phyloP scores from a whole-genome alignment of 2,113 vertebrate species.

The Peromyscus leucopus region DNA sequence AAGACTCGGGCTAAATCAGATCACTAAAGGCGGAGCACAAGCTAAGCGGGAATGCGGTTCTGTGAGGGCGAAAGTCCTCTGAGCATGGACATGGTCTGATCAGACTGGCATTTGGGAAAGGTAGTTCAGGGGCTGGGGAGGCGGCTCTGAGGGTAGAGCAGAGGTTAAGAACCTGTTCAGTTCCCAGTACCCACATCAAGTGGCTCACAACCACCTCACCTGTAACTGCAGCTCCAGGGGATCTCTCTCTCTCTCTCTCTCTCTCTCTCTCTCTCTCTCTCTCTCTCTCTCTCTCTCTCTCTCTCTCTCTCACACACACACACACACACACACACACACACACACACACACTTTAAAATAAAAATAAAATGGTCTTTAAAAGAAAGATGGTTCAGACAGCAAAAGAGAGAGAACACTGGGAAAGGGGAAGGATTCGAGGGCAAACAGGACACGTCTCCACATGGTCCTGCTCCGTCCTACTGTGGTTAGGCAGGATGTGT shows the following conservation, averaged over 20 bases:
- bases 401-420: not conserved
- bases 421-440: not conserved
- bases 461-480: not conserved
- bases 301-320: no score
- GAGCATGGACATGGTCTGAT: not conserved
- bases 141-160: not conserved
- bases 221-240: not conserved
- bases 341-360: not conserved
- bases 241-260: no score
- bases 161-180: not conserved
- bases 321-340: not conserved
- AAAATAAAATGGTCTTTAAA: not conserved
- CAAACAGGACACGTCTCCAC: not conserved
- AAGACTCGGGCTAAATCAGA: not conserved
- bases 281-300: no score
- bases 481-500: not conserved
- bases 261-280: no score
- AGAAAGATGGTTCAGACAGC: not conserved
- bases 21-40: not conserved
- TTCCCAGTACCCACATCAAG: not conserved
- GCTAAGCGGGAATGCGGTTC: not conserved
- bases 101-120: conserved; percentile 26
- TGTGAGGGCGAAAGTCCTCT: conserved; percentile 15
- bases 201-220: not conserved
- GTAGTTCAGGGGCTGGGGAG: not conserved